Conservation (phyloP, 2,113 vertebrate species). For the Collichthys lucidus region DNA sequence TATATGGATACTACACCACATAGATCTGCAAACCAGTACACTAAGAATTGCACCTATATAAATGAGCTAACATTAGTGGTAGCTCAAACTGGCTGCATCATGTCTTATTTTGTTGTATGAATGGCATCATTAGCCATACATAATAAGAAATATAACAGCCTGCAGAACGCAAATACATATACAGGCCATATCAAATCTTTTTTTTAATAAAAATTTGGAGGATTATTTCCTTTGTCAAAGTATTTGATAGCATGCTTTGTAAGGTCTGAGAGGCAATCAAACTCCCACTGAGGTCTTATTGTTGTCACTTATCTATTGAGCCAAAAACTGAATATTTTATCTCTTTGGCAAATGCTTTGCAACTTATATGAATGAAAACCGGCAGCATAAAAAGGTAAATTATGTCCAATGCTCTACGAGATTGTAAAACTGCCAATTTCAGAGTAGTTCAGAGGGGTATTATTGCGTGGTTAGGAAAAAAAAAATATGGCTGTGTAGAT, state of each 20-base stretch:
- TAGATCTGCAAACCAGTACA: background rate
- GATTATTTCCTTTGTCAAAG: background rate
- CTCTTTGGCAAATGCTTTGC: slow-evolving; percentile 1
- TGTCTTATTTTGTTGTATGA: background rate
- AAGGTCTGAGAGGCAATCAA: background rate
- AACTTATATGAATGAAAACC: slow-evolving; percentile 14
- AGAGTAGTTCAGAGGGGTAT: slow-evolving; percentile 20
- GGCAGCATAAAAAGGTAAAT: slow-evolving; percentile 45
- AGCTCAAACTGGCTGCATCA: too few relatives aligned
- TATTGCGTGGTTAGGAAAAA: slow-evolving; percentile 16
- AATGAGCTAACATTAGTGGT: background rate
- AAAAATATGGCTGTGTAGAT: slow-evolving; percentile 24
- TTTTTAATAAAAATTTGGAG: background rate
- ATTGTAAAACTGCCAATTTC: slow-evolving; percentile 42
- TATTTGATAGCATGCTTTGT: background rate
- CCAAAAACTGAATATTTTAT: slow-evolving; percentile 9
- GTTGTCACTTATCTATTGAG: background rate
- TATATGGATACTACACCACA: background rate
- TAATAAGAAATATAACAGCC: background rate
- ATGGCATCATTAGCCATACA: background rate
- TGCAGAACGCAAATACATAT: background rate
- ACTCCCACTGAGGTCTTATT: background rate
- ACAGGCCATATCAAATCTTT: background rate
- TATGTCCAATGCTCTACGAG: background rate
- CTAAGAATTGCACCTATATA: background rate